phyloP scores from a whole-genome alignment of 2,113 vertebrate species.

The Burhinus bistriatus region DNA sequence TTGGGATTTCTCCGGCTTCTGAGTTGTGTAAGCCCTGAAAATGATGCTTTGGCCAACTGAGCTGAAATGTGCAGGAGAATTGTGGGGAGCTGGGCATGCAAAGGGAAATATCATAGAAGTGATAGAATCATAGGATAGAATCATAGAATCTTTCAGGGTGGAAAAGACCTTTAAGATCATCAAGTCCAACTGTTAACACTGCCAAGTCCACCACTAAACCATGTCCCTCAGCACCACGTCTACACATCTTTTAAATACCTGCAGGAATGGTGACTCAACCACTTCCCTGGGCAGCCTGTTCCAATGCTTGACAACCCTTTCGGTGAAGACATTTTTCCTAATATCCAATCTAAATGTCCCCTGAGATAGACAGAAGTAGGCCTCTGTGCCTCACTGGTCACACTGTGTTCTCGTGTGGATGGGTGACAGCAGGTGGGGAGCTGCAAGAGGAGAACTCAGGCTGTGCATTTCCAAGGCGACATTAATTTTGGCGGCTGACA shows the following conservation, averaged over 20 bases:
- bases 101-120: background rate
- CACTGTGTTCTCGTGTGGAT: background rate
- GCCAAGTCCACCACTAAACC: background rate
- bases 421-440: background rate
- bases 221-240: background rate
- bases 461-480: background rate
- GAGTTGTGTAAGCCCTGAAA: background rate
- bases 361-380: background rate
- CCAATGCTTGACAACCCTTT: background rate
- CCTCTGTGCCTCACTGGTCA: background rate
- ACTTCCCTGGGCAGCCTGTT: background rate
- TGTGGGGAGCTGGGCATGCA: background rate
- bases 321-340: background rate
- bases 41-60: background rate
- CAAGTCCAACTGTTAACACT: background rate
- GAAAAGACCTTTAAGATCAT: background rate
- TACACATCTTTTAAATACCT: background rate
- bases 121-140: background rate
- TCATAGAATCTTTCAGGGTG: background rate
- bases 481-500: background rate
- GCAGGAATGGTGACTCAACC: too few species aligned
- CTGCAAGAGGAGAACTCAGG: background rate
- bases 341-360: background rate
- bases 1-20: background rate
- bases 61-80: background rate